These are phyloP conservation scores for Rynchops niger DNA, from an alignment of 2,113 vertebrate genomes.

Conservation along the genomic window DNA sequence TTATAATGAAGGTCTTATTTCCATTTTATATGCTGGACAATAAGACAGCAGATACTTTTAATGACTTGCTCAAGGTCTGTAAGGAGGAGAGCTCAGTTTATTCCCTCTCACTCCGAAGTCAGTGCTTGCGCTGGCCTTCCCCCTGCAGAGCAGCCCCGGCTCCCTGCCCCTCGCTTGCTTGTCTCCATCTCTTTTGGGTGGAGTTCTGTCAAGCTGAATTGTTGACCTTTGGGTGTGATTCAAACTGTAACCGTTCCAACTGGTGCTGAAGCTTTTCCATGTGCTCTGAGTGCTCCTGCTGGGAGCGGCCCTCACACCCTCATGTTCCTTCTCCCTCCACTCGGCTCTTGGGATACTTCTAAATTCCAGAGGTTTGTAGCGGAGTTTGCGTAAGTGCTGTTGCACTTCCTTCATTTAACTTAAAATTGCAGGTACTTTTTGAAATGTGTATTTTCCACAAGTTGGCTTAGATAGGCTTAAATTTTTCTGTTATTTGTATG, in stretches of 20 bases:
- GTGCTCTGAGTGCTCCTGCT: background rate
- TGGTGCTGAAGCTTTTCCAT: background rate
- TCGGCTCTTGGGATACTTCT: background rate
- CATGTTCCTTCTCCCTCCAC: background rate
- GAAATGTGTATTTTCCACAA: background rate
- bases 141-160: background rate
- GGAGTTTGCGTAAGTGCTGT: background rate
- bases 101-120: background rate
- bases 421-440: background rate
- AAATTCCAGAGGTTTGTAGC: background rate
- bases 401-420: background rate
- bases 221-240: background rate
- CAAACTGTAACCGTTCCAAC: background rate
- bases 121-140: background rate
- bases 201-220: background rate
- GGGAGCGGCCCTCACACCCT: background rate
- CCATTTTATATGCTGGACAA: background rate
- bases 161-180: background rate
- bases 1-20: constrained; percentile 8
- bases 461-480: background rate
- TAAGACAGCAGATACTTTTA: background rate
- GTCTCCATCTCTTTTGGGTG: background rate
- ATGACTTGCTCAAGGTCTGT: background rate
- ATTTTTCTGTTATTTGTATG: background rate
- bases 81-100: background rate